phyloP scores from a whole-genome alignment of 2,797 vertebrate genomes.

The Sebastes vulpes region DNA sequence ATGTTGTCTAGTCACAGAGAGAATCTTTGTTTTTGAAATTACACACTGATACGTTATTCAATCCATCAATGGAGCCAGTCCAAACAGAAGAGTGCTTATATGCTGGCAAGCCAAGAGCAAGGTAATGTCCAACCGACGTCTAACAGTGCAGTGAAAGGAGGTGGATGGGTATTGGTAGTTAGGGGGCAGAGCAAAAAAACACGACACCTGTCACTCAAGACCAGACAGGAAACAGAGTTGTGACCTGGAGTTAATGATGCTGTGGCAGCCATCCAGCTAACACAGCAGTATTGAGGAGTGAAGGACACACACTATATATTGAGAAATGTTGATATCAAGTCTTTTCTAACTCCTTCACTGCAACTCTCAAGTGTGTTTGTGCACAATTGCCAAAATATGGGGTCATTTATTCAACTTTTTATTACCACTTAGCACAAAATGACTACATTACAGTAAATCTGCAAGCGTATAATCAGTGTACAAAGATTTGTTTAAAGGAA shows the following conservation, averaged over 20 bases:
- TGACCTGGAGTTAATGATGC: slow-evolving; percentile 39
- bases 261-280: background rate
- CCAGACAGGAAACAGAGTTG: slow-evolving; percentile 32
- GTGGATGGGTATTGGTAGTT: background rate
- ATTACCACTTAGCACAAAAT: background rate
- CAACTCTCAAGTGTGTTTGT: background rate
- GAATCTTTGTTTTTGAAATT: slow-evolving; percentile 26
- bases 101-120: background rate
- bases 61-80: slow-evolving; percentile 32
- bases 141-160: slow-evolving; percentile 28
- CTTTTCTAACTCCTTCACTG: background rate
- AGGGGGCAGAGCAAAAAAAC: slow-evolving; percentile 26
- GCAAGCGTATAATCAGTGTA: background rate
- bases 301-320: background rate
- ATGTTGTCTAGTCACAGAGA: slow-evolving; percentile 19
- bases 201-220: slow-evolving; percentile 40
- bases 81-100: slow-evolving; percentile 36
- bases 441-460: background rate
- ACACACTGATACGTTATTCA: slow-evolving; percentile 39
- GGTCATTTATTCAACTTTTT: background rate
- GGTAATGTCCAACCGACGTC: slow-evolving; percentile 8
- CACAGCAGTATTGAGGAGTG: slow-evolving; percentile 3
- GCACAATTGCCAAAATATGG: background rate
- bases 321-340: background rate
- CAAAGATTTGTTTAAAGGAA: background rate